Evolutionary conservation across 2,113 vertebrate genomes (phyloP).

Genomic region (Cyanocitta stelleri): DNA sequence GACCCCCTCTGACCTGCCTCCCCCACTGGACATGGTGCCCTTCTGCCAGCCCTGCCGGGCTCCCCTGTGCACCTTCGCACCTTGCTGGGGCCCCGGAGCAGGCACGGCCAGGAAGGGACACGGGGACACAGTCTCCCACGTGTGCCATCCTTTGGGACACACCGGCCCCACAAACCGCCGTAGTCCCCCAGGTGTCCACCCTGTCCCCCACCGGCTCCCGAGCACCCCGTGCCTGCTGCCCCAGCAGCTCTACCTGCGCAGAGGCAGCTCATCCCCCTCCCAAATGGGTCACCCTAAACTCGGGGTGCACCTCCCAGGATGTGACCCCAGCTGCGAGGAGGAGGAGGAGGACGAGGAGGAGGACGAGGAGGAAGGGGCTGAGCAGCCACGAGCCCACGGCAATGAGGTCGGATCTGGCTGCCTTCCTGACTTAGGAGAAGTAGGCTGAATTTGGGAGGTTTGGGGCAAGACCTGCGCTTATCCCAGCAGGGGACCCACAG

Average conservation of each 20-base stretch:
- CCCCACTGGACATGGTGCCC: accelerated
- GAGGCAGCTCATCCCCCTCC: neutral
- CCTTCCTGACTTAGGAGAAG: neutral
- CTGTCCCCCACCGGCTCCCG: accelerated
- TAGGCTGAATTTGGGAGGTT: neutral
- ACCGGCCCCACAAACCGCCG: accelerated
- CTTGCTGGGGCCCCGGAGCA: neutral
- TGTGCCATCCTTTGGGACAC: neutral
- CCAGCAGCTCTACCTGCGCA: neutral
- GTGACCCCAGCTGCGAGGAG: neutral
- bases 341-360: neutral
- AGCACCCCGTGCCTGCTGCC: neutral
- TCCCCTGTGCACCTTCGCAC: neutral
- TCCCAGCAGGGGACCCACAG: neutral
- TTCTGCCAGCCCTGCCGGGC: neutral
- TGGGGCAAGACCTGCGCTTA: neutral
- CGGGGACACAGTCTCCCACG: accelerated
- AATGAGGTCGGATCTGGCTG: neutral
- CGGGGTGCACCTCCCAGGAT: neutral
- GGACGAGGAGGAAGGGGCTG: neutral
- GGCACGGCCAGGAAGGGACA: accelerated
- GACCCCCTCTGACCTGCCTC: no score
- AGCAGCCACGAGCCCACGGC: neutral
- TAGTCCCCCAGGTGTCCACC: accelerated
- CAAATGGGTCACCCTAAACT: neutral